Conservation (phyloP, 2,113 vertebrate genomes). For the Microcebus tavaratra region DNA sequence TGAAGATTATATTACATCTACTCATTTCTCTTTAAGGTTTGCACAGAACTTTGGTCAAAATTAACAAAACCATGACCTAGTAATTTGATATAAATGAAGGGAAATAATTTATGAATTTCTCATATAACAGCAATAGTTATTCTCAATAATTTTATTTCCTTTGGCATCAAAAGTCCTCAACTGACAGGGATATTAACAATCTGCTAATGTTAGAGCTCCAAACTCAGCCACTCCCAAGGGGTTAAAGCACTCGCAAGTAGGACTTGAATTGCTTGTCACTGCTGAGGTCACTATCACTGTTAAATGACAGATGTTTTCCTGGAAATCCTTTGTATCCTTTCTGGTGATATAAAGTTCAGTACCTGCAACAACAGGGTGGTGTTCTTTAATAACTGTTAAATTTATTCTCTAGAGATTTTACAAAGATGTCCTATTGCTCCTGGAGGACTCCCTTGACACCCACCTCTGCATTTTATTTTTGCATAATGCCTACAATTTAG, state of each 20-base stretch:
- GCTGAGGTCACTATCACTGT: slow-evolving; percentile 92
- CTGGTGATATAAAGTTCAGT: slow-evolving; percentile 91
- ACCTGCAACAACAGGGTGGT: slow-evolving; percentile 85
- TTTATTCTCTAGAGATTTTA: slow-evolving; percentile 90
- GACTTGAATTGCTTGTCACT: slow-evolving; percentile 90
- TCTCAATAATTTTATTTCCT: neutral
- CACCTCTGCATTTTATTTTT: slow-evolving; percentile 87
- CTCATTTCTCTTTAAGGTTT: neutral
- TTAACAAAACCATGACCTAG: neutral
- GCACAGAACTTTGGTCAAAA: slow-evolving; percentile 11
- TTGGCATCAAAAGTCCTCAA: neutral
- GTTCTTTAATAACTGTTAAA: slow-evolving; percentile 95
- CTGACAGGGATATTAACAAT: neutral
- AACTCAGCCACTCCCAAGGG: slow-evolving; percentile 56
- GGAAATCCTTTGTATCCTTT: slow-evolving; percentile 92
- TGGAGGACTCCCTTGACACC: slow-evolving; percentile 84
- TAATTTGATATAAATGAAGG: neutral
- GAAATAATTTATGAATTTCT: slow-evolving; percentile 30
- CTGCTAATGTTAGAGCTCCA: slow-evolving; percentile 53
- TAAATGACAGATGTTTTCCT: slow-evolving; percentile 97
- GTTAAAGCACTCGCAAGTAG: slow-evolving; percentile 84
- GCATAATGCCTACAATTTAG: slow-evolving; percentile 87
- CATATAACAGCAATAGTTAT: neutral
- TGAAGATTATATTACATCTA: neutral
- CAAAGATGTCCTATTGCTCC: slow-evolving; percentile 85